Evolutionary conservation across 2,888 invertebrate genomes (phyloP).

Genomic region (Lymantria monacha): DNA sequence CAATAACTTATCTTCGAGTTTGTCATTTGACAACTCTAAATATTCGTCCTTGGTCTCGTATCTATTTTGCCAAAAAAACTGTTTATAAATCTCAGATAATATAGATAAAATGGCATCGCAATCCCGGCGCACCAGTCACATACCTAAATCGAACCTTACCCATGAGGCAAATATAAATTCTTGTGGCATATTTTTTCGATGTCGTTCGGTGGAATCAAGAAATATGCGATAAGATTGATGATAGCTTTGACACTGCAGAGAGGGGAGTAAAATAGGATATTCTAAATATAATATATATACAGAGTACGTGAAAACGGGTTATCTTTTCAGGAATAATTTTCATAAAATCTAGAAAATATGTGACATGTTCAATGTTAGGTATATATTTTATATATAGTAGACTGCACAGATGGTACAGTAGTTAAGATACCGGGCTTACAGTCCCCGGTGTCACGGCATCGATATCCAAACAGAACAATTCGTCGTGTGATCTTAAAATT

Average conservation of each 20-base stretch:
- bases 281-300: conserved; percentile 4
- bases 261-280: neutral
- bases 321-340: conserved; percentile 9
- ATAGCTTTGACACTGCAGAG: conserved; percentile 28
- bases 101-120: neutral
- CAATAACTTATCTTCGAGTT: too few relatives aligned
- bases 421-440: too few relatives aligned
- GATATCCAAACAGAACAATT: too few relatives aligned
- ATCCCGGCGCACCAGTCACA: neutral
- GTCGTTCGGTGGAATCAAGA: conserved; percentile 28
- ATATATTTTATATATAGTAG: neutral
- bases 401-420: too few relatives aligned
- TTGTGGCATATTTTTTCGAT: conserved; percentile 37
- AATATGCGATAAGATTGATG: conserved; percentile 45
- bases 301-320: conserved; percentile 17
- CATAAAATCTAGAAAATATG: neutral
- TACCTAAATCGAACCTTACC: conserved; percentile 11
- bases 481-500: too few relatives aligned
- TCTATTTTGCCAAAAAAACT: too few relatives aligned
- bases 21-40: too few relatives aligned
- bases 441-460: too few relatives aligned
- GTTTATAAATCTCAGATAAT: neutral
- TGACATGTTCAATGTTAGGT: neutral
- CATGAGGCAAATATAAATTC: conserved; percentile 34
- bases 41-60: too few relatives aligned